Evolutionary conservation across 2,888 invertebrate genomes (phyloP), one percentile per base, ranked within the genome.

Genomic region (Acleris sparsana): DNA sequence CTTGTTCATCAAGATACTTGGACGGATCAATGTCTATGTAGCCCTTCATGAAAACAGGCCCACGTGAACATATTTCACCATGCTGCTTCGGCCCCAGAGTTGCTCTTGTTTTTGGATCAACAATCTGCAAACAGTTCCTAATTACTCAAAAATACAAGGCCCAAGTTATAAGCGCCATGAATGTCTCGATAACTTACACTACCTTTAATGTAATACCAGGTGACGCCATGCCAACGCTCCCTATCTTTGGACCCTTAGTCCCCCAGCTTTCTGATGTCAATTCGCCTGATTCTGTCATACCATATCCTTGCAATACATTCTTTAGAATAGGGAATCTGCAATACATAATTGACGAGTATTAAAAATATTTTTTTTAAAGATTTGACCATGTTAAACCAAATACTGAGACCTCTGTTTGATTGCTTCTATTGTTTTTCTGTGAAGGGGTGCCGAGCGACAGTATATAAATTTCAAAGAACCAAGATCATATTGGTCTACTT

Each of bases 21-120:
- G 81, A 76, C 46, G 80, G 79, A 59, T 84, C 82, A 53, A 84
- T 69, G 57, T 82, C 84, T 52, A 87, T 80, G 71, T 89, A 88
- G 62, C 85, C 88, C 72, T 86, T 87, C 88, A 87, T 86, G 64
- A 88, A 74, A 22, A 82, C 79, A 13, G 86, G 84, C 4, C 87
- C 87, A 69, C 76, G 84, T 33, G 86, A 69, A 68, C 87, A 80
- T 71, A 89, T 86, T 79, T 89, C 88, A 16, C 88, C 88, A 17
- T 82, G 82, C 78, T 94, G 79, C 66, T 88, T 83, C 1, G 84
- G 79, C 3, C 85, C 92, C 16, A 94, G 74, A 11, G 82, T 75
- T 74, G 88, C 76, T 43, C 88, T 88, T n/a, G 93, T 94, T 69
- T 92, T 78, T 5, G 81, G 72, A 73, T 93, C 87, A 29, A 86